Conservation (phyloP, 2,113 vertebrate genomes). For the Albula goreensis region DNA sequence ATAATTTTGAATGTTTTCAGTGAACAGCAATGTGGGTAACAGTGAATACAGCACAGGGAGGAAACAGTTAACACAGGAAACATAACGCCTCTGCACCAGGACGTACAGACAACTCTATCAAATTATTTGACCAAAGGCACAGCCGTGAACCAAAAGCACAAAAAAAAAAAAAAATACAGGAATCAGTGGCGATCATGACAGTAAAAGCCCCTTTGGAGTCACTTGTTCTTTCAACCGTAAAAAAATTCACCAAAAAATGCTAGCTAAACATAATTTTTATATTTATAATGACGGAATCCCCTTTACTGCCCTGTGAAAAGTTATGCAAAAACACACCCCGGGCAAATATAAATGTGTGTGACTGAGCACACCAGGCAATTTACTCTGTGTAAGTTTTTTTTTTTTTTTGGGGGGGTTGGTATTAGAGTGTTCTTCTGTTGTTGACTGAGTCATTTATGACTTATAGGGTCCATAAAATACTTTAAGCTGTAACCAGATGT, state of each 20-base stretch:
- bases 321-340: not conserved
- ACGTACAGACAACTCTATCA: too few species aligned
- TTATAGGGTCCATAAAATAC: not conserved
- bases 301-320: not conserved
- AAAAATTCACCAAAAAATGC: too few species aligned
- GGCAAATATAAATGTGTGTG: not conserved
- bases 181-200: too few species aligned
- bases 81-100: too few species aligned
- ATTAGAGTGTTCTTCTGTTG: not conserved
- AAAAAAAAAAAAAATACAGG: too few species aligned
- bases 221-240: too few species aligned
- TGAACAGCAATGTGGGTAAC: not conserved
- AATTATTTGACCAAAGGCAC: too few species aligned
- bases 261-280: too few species aligned
- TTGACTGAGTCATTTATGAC: not conserved
- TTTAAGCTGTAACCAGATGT: not conserved
- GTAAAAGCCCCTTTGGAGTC: too few species aligned
- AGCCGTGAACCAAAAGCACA: too few species aligned
- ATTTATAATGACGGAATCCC: not conserved
- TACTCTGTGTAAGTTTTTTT: not conserved
- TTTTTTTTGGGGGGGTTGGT: not conserved
- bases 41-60: not conserved
- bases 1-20: not conserved
- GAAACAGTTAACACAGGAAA: not conserved
- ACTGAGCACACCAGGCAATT: not conserved